Conservation (phyloP, 30 jellyfish, hydroid and myxozoan species). For the Rhopilema esculentum region DNA sequence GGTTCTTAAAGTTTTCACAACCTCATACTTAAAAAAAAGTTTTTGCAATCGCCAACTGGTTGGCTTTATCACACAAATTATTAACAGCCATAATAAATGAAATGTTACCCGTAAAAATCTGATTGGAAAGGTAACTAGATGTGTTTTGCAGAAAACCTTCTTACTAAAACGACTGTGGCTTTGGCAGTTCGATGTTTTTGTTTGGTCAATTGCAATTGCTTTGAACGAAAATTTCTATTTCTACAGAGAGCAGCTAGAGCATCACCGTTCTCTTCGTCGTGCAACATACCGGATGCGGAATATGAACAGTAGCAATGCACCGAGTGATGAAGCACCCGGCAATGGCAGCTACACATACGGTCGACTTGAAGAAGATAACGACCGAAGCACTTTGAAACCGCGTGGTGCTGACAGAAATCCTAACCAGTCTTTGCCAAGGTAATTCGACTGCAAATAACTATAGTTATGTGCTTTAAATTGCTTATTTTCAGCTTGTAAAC, state of each 20-base stretch:
- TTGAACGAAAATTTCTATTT: neutral
- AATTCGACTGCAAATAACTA: neutral
- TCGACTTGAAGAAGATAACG: constrained; percentile 62
- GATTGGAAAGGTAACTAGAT: too few species aligned
- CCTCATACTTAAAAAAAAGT: too few species aligned
- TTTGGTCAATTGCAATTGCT: neutral
- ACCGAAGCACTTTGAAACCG: constrained; percentile 37
- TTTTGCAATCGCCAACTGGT: too few species aligned
- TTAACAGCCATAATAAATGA: too few species aligned
- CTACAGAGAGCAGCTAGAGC: constrained; percentile 70
- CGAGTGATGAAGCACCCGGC: constrained; percentile 50
- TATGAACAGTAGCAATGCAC: constrained; percentile 49
- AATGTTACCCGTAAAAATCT: too few species aligned
- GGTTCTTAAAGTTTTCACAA: too few species aligned
- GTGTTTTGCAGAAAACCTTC: too few species aligned
- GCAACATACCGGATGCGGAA: constrained; percentile 81
- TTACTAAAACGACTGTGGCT: too few species aligned
- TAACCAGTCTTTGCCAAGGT: constrained; percentile 67
- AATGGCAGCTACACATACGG: constrained; percentile 70
- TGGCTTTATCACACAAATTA: too few species aligned
- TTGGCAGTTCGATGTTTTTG: neutral
- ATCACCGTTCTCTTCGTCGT: constrained; percentile 76
- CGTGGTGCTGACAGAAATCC: constrained; percentile 42
- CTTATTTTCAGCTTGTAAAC: neutral
- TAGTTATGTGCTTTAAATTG: neutral